Evolutionary conservation across 2,797 vertebrate species (phyloP).

Genomic region (Halcyon leucocephala): DNA sequence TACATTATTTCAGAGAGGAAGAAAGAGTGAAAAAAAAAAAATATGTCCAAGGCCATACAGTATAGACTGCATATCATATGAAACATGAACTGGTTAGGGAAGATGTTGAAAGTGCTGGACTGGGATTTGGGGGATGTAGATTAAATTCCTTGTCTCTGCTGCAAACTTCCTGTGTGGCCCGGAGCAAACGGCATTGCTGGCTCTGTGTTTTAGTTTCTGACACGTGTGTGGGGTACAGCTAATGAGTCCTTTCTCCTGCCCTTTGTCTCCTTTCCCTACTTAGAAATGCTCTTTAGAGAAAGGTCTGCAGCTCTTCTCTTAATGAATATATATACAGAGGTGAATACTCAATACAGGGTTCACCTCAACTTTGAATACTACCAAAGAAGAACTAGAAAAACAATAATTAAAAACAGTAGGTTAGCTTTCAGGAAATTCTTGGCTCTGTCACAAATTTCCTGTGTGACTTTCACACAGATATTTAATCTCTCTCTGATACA

Average conservation of each 20-base stretch:
- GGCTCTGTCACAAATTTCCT: slow-evolving; percentile 35
- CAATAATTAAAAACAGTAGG: slow-evolving; percentile 27
- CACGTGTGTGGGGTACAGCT: background rate
- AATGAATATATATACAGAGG: background rate
- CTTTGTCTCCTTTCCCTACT: slow-evolving; percentile 8
- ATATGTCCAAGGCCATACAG: background rate
- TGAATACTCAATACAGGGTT: background rate
- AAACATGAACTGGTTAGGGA: slow-evolving; percentile 31
- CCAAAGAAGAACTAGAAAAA: background rate
- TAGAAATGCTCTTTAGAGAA: background rate
- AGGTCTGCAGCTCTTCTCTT: background rate
- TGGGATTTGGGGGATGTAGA: background rate
- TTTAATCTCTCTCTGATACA: slow-evolving; percentile 25
- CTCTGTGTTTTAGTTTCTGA: slow-evolving; percentile 35
- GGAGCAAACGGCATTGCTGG: background rate
- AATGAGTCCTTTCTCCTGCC: slow-evolving; percentile 16
- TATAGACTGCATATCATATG: background rate
- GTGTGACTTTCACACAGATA: slow-evolving; percentile 9
- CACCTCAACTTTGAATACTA: background rate
- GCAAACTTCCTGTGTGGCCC: slow-evolving; percentile 61
- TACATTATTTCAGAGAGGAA: slow-evolving; percentile 35
- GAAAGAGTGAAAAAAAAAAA: background rate
- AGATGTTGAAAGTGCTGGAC: background rate
- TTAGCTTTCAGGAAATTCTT: slow-evolving; percentile 49
- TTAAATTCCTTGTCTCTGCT: slow-evolving; percentile 36